These are phyloP conservation scores for Mesorhabditis belari DNA, from an alignment of 2,888 invertebrate genomes.

Conservation along the genomic window DNA sequence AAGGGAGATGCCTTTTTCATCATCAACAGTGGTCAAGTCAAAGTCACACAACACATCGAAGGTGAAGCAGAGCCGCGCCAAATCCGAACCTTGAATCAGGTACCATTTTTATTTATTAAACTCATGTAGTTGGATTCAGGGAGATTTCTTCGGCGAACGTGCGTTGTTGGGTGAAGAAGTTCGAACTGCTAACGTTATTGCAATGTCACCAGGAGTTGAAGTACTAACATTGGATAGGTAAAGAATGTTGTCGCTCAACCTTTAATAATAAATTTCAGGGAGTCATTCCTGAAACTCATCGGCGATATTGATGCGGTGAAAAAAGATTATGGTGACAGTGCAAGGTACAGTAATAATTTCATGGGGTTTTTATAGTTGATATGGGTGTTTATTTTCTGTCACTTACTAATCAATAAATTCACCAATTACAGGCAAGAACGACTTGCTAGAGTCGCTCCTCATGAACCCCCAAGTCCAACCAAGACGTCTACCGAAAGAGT, in stretches of 20 bases:
- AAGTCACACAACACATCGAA: conserved; percentile 54
- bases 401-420: too few relatives aligned
- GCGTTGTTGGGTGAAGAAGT: conserved; percentile 76
- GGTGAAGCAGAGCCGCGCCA: conserved; percentile 62
- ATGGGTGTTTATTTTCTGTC: too few relatives aligned
- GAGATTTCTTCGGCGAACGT: conserved; percentile 82
- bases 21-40: conserved; percentile 66
- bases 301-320: conserved; percentile 73
- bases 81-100: conserved; percentile 64
- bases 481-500: conserved; percentile 5
- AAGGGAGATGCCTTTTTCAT: conserved; percentile 81
- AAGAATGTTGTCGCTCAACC: background rate
- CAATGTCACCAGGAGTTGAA: conserved; percentile 73
- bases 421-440: too few relatives aligned
- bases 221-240: conserved; percentile 77
- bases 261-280: conserved; percentile 26
- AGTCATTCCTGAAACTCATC: conserved; percentile 73
- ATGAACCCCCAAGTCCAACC: conserved; percentile 35
- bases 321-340: conserved; percentile 70
- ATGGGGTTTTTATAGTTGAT: too few relatives aligned
- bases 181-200: conserved; percentile 81
- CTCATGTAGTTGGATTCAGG: conserved; percentile 53
- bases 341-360: too few relatives aligned
- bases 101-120: conserved; percentile 4
- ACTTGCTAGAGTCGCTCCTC: conserved; percentile 28